Conservation (phyloP, 2,113 vertebrate species). For the Amphiprion percula region DNA sequence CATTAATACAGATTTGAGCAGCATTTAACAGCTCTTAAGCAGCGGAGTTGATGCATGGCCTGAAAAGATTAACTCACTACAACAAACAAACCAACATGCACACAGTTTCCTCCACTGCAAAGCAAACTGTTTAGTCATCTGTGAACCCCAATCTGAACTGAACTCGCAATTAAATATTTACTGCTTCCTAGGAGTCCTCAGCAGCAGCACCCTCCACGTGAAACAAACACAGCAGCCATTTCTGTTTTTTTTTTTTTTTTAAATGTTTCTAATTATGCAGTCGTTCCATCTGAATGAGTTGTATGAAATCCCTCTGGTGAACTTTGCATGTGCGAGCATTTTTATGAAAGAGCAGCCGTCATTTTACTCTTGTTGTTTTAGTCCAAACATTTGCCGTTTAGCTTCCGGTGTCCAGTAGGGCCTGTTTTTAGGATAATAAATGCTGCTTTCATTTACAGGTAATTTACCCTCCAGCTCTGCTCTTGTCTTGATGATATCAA, state of each 20-base stretch:
- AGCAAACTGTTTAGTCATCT: constrained; percentile 16
- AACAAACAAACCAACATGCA: constrained; percentile 10
- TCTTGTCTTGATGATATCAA: not conserved
- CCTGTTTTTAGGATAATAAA: not conserved
- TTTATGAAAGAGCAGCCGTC: no score
- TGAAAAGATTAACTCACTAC: not conserved
- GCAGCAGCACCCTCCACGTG: not conserved
- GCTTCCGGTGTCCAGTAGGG: not conserved
- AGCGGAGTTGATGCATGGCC: not conserved
- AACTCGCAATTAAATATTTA: constrained; percentile 44
- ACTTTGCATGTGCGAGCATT: no score
- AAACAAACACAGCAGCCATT: not conserved
- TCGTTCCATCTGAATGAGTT: no score
- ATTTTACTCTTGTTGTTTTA: no score
- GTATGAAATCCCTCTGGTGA: no score
- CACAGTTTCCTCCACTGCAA: not conserved
- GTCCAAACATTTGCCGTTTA: no score
- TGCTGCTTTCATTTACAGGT: not conserved
- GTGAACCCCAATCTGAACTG: not conserved
- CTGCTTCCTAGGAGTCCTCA: constrained; percentile 2
- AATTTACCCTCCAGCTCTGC: not conserved
- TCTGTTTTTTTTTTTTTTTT: no score
- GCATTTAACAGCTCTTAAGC: not conserved
- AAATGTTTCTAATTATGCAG: no score
- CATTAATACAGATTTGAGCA: not conserved